Evolutionary conservation across 2,113 vertebrate species (phyloP).

Genomic region (Pandion haliaetus): DNA sequence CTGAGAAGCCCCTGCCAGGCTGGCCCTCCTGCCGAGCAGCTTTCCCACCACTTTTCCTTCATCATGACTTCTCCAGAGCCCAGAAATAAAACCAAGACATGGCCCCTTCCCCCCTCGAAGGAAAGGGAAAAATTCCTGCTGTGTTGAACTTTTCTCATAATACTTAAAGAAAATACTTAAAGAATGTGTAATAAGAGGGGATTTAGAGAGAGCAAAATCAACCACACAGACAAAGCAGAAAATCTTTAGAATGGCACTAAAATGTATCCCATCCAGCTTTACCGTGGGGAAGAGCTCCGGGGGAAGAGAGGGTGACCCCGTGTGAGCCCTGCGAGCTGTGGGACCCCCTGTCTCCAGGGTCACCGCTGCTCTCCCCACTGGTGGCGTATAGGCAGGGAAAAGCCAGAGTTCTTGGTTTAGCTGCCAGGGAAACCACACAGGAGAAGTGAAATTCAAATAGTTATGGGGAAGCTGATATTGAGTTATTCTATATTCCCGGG

Average conservation of each 20-base stretch:
- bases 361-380: background rate
- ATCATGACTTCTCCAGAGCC: background rate
- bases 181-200: constrained; percentile 47
- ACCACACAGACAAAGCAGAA: background rate
- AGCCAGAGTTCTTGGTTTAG: background rate
- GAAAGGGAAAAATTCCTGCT: background rate
- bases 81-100: background rate
- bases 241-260: background rate
- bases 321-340: background rate
- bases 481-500: background rate
- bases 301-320: background rate
- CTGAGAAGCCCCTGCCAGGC: background rate
- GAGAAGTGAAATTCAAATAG: background rate
- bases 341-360: background rate
- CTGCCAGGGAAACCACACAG: constrained; percentile 16
- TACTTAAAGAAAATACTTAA: constrained; percentile 48
- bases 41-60: background rate
- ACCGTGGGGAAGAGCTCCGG: background rate
- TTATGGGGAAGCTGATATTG: background rate
- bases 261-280: background rate
- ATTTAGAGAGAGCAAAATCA: constrained; percentile 9
- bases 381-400: background rate
- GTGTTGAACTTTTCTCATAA: background rate
- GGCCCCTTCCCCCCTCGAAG: background rate
- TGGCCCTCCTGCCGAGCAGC: background rate